Percentiles rank a stretch among this genome's conserved stretches.
Conservation (phyloP, 2,113 vertebrate species). For the Hydrolagus affinis region DNA sequence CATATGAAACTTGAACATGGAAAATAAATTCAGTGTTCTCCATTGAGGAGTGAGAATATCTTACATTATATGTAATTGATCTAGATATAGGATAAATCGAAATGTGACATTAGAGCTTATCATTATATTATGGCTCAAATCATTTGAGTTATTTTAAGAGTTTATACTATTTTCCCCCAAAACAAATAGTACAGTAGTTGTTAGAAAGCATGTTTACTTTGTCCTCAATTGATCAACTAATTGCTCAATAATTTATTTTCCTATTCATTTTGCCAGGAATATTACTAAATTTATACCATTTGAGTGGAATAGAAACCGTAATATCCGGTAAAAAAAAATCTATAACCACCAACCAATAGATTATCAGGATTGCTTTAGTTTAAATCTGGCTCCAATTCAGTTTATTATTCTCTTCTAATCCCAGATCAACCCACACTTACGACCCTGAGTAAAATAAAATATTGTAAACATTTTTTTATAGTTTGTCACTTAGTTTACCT, state of each 20-base stretch:
- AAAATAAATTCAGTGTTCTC: not conserved
- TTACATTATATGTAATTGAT: not conserved
- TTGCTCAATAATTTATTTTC: not conserved
- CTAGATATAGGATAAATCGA: not conserved
- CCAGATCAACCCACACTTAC: not conserved
- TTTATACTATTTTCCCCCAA: too few relatives aligned
- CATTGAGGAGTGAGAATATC: not conserved
- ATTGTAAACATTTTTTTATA: not conserved
- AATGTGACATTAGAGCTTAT: not conserved
- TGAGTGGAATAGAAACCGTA: not conserved
- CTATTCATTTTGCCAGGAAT: not conserved
- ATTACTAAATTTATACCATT: not conserved
- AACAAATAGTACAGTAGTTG: not conserved
- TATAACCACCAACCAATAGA: not conserved
- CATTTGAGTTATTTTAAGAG: not conserved
- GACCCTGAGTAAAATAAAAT: slow-evolving; percentile 13
- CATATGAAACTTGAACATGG: not conserved
- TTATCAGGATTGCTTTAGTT: not conserved
- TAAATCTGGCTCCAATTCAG: not conserved
- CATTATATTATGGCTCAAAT: not conserved
- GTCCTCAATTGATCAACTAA: not conserved
- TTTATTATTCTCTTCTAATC: not conserved
- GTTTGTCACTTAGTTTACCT: not conserved
- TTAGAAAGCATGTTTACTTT: not conserved
- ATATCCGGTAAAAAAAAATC: not conserved